These are phyloP conservation scores for Clinocottus analis DNA, from an alignment of 2,113 vertebrate species.

Conservation along the genomic window DNA sequence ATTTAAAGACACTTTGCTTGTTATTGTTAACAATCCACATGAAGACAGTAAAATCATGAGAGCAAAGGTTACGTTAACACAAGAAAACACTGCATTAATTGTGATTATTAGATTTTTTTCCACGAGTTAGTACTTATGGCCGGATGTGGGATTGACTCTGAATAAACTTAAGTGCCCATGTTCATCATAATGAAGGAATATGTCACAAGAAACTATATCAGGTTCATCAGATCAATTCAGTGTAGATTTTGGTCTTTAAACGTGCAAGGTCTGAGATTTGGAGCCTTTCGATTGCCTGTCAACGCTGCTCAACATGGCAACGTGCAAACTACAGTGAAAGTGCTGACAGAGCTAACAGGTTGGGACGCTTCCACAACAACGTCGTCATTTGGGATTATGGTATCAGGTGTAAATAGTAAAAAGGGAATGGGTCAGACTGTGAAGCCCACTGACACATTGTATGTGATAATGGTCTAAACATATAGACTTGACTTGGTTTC, in stretches of 20 bases:
- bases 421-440: neutral
- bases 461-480: slow-evolving; percentile 7
- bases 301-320: neutral
- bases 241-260: neutral
- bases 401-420: neutral
- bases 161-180: neutral
- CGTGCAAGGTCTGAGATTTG: too few species aligned
- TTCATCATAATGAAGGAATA: neutral
- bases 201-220: neutral
- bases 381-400: neutral
- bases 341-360: neutral
- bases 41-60: neutral
- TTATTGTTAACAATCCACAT: neutral
- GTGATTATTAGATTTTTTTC: neutral
- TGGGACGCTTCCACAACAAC: neutral
- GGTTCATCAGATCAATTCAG: neutral
- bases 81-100: neutral
- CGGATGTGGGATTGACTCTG: neutral
- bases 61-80: neutral
- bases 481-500: slow-evolving; percentile 14
- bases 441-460: slow-evolving; percentile 2
- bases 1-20: neutral
- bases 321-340: neutral
- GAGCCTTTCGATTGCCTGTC: too few species aligned
- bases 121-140: too few species aligned